Percentiles rank a stretch among this genome's conserved stretches.
These are phyloP conservation scores for Lampris megalopsis DNA, from an alignment of 2,113 vertebrate genomes.

Conservation along the genomic window DNA sequence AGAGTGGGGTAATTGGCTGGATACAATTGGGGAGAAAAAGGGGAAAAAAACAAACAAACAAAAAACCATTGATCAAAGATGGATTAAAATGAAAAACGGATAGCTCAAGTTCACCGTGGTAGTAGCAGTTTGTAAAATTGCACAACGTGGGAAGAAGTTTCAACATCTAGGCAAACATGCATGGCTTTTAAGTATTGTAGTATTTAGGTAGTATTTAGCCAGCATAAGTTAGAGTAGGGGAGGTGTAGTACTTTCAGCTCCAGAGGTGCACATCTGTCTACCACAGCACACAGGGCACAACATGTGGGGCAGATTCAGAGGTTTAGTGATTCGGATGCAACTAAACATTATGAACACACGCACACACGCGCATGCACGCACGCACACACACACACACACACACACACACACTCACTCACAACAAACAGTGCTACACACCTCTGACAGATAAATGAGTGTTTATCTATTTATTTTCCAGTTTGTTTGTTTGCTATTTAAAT, in stretches of 20 bases:
- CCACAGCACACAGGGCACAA: not conserved
- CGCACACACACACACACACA: not conserved
- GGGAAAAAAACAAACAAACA: no score
- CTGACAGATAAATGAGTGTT: conserved; percentile 39
- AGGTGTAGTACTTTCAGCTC: conserved; percentile 54
- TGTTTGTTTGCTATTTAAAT: conserved; percentile 59
- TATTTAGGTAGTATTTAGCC: conserved; percentile 51
- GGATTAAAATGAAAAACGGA: no score
- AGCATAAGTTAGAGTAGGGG: conserved; percentile 42
- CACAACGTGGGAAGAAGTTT: conserved; percentile 29
- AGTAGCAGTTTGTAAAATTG: no score
- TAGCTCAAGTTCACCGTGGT: no score
- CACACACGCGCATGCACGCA: not conserved
- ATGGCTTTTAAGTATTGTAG: conserved; percentile 61
- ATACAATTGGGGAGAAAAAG: no score
- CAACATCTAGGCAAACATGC: conserved; percentile 69
- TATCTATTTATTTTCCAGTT: conserved; percentile 57
- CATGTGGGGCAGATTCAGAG: not conserved
- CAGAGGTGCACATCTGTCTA: conserved; percentile 27
- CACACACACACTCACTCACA: not conserved
- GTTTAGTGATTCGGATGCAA: not conserved
- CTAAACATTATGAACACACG: not conserved
- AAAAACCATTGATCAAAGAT: no score
- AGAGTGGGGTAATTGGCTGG: no score
- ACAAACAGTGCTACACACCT: conserved; percentile 6